These are phyloP conservation scores for Megamerina dolium DNA, from an alignment of 2,888 invertebrate genomes.

Conservation along the genomic window DNA sequence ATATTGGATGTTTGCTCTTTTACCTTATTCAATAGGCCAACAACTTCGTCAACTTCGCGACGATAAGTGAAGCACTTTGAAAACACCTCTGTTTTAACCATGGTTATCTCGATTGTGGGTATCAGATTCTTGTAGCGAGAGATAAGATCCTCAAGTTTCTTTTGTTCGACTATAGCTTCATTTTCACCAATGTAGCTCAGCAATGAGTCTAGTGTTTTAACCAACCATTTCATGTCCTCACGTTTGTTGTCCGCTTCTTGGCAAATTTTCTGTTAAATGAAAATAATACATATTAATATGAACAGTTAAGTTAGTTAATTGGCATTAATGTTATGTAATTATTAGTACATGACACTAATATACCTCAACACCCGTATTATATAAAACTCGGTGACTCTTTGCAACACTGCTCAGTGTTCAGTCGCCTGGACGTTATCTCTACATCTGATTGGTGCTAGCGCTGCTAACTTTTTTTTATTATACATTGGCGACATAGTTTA, in stretches of 20 bases:
- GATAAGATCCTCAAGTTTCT: conserved; percentile 73
- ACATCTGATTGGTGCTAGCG: too few relatives aligned
- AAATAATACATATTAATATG: too few relatives aligned
- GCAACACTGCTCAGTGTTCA: too few relatives aligned
- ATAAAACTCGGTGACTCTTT: too few relatives aligned
- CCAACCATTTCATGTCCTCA: conserved; percentile 93
- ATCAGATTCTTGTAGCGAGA: conserved; percentile 85
- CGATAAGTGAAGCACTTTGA: conserved; percentile 89
- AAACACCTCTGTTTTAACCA: conserved; percentile 87
- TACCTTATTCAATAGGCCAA: conserved; percentile 69
- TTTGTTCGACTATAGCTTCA: conserved; percentile 75
- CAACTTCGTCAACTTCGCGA: conserved; percentile 81
- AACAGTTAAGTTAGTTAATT: too few relatives aligned
- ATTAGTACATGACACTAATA: too few relatives aligned
- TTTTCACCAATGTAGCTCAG: conserved; percentile 74
- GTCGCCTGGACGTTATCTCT: too few relatives aligned
- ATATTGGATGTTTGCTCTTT: conserved; percentile 65
- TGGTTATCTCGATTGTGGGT: conserved; percentile 86
- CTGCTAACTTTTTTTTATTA: too few relatives aligned
- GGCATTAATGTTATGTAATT: too few relatives aligned
- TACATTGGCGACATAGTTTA: too few relatives aligned
- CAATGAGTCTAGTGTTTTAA: conserved; percentile 82
- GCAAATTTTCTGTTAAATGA: conserved; percentile 74
- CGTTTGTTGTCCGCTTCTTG: conserved; percentile 84
- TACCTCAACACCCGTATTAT: too few relatives aligned